phyloP scores from a whole-genome alignment of 2,888 invertebrate species.

The Coremacera marginata region DNA sequence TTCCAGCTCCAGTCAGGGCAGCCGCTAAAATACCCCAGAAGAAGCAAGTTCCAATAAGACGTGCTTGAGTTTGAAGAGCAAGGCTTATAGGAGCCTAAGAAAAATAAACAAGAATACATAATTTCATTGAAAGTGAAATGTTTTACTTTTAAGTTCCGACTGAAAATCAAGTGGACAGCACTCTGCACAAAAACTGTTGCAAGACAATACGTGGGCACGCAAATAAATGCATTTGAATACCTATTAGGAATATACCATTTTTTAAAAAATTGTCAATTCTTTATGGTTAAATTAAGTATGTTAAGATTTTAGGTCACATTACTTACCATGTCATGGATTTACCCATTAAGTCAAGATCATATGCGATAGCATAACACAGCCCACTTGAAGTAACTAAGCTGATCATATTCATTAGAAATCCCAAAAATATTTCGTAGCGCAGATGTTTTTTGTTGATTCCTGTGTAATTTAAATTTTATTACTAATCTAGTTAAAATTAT shows the following conservation, averaged over 20 bases:
- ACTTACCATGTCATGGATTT: conserved; percentile 61
- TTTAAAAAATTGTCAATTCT: background rate
- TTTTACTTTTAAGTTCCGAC: conserved; percentile 53
- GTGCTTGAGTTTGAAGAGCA: conserved; percentile 58
- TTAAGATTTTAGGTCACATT: background rate
- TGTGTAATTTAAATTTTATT: conserved; percentile 20
- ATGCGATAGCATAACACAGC: conserved; percentile 57
- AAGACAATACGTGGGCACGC: conserved; percentile 56
- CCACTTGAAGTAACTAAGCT: conserved; percentile 56
- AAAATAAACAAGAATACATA: background rate
- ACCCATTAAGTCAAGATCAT: conserved; percentile 56
- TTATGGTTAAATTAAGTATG: background rate
- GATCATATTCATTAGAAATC: conserved; percentile 58
- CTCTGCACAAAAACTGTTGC: conserved; percentile 56
- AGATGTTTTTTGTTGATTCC: conserved; percentile 60
- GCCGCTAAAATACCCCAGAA: conserved; percentile 58
- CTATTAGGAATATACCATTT: conserved; percentile 41
- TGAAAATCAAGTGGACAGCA: conserved; percentile 54
- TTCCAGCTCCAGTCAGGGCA: conserved; percentile 56
- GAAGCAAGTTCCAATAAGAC: conserved; percentile 58
- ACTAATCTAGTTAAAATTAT: background rate
- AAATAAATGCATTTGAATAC: conserved; percentile 55
- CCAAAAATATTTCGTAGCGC: conserved; percentile 58
- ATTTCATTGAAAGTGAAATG: background rate
- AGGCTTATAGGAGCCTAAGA: conserved; percentile 58